These are phyloP conservation scores for Mizuhopecten yessoensis DNA, from an alignment of 1,140 invertebrate species.

Conservation along the genomic window DNA sequence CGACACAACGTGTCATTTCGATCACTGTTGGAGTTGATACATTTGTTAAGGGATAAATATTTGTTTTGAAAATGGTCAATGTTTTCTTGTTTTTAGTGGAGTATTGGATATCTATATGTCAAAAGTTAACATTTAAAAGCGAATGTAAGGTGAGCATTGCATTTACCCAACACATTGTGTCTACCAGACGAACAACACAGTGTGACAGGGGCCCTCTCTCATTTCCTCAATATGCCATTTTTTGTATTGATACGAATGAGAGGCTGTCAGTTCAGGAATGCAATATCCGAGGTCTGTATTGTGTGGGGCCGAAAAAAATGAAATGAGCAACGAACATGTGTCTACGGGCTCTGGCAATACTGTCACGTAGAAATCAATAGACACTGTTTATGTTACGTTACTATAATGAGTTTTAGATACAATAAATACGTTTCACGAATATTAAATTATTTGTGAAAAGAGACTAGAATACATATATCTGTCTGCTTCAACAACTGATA, in stretches of 20 bases:
- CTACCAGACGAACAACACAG: neutral
- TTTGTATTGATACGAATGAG: conserved; percentile 5
- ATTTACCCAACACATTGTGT: neutral
- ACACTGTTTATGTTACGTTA: neutral
- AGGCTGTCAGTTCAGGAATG: neutral
- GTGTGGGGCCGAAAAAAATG: neutral
- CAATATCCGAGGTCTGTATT: neutral
- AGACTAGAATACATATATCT: too few species aligned
- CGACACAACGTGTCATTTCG: too few species aligned
- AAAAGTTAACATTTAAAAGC: too few species aligned
- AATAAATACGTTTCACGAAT: neutral
- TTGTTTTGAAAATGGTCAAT: too few species aligned
- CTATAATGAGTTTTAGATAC: neutral
- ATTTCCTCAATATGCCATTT: neutral
- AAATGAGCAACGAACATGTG: neutral
- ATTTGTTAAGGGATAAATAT: too few species aligned
- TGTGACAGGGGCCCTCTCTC: neutral
- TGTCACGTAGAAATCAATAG: neutral
- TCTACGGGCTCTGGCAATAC: neutral
- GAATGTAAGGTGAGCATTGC: neutral
- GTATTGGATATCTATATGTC: too few species aligned
- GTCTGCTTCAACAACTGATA: too few species aligned
- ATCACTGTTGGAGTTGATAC: too few species aligned
- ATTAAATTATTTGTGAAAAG: neutral
- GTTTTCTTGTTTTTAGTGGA: too few species aligned